phyloP scores from a whole-genome alignment of 2,797 vertebrate species.

The Intellagama lesueurii region DNA sequence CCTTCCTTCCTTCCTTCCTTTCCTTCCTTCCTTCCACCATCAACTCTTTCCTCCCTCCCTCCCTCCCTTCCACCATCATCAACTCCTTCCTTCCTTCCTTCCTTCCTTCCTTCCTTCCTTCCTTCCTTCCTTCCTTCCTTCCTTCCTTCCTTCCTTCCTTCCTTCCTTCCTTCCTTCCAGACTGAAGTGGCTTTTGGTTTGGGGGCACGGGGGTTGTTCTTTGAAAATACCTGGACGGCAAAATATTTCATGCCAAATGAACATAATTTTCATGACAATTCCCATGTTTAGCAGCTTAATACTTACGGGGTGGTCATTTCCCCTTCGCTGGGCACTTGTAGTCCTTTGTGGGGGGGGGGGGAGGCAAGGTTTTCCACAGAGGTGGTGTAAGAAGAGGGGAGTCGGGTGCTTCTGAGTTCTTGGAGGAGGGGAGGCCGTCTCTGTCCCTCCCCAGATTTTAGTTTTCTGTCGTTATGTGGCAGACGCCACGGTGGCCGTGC shows the following conservation, averaged over 20 bases:
- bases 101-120: too few species aligned
- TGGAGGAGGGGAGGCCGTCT: too few species aligned
- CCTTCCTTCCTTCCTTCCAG: background rate
- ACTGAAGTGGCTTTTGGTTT: background rate
- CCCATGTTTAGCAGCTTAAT: fast-evolving
- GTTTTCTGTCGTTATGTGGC: background rate
- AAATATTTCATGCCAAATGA: background rate
- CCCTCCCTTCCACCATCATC: too few species aligned
- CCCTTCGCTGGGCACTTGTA: background rate
- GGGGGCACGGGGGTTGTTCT: background rate
- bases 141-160: too few species aligned
- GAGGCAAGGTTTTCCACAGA: background rate
- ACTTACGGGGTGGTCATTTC: background rate
- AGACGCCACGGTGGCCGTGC: background rate
- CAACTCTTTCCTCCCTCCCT: too few species aligned
- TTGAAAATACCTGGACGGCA: too few species aligned
- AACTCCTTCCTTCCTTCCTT: too few species aligned
- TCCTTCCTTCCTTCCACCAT: too few species aligned
- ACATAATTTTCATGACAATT: background rate
- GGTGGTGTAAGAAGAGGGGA: background rate
- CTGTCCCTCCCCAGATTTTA: background rate
- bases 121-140: too few species aligned
- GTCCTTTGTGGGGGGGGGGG: background rate
- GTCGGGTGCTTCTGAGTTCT: background rate
- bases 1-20: too few species aligned